Conservation (phyloP, 2,113 vertebrate species). For the Hemichromis elongatus region DNA sequence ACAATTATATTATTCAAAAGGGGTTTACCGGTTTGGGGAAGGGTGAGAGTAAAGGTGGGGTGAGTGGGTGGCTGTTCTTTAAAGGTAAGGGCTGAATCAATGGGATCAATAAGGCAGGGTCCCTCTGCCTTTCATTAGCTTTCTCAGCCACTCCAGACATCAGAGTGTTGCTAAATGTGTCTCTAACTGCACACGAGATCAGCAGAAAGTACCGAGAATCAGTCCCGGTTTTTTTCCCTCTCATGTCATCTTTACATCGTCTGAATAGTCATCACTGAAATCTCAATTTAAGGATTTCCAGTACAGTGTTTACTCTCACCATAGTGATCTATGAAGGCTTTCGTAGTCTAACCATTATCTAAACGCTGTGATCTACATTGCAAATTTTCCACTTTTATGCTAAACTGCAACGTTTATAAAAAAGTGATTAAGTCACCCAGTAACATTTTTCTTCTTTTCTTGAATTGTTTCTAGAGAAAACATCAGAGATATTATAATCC, state of each 20-base stretch:
- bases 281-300: background rate
- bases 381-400: background rate
- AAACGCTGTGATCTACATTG: background rate
- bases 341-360: background rate
- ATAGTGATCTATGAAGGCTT: background rate
- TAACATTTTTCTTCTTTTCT: background rate
- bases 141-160: conserved; percentile 48
- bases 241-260: background rate
- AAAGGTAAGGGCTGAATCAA: conserved; percentile 80
- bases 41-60: background rate
- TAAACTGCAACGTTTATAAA: background rate
- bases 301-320: background rate
- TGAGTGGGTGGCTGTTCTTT: conserved; percentile 59
- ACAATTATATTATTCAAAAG: conserved; percentile 80
- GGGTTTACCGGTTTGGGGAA: conserved; percentile 64
- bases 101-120: conserved; percentile 80
- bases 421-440: background rate
- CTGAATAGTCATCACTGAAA: background rate
- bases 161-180: conserved; percentile 25
- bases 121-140: conserved; percentile 68
- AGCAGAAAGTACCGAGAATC: conserved; percentile 3
- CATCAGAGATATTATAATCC: background rate
- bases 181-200: conserved; percentile 17
- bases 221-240: background rate
- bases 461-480: background rate